Evolutionary conservation across 1,140 invertebrate genomes (phyloP), one percentile per base, ranked within the genome.

Genomic region (Diabrotica undecimpunctata): DNA sequence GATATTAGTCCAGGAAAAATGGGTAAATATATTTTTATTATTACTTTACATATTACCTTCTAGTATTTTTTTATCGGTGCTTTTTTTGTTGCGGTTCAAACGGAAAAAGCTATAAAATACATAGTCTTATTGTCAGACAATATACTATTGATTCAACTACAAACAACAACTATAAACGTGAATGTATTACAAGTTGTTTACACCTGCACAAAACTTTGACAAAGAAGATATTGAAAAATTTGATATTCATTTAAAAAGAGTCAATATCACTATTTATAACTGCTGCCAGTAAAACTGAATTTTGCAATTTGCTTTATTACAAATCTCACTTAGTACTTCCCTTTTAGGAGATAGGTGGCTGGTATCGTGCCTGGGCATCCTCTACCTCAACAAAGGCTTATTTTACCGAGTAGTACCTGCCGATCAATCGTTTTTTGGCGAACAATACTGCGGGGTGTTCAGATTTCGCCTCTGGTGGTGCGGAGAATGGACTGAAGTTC

Each of bases 401-500:
- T 97, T 99, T 79, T 94, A 96, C 79, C 84, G 94, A 55, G 96
- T 98, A 5, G 95, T 99, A 38, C 95, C 96, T 0, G 93, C 92
- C 1, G 95, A 98, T 77, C 97, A 99, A 79, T 85, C 86, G 11
- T 94, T 98, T 72, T 83, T 83, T 60, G 80, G 79, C 7, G 83
- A 85, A 54, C 82, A 84, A 10, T 90, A 93, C 74, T 83, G 84
- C 9, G 94, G 95, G 0, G 86, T 97, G 10, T 97, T 97, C 80
- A 87, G 93, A 69, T 99, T 99, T 82, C 87, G 93, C 0, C 79
- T 97, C 12, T 97, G 95, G 94, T 96, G 94, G 91, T 96, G 93
- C 72, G 95, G 95, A 0, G 89, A 96, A 77, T 97, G 95, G 97
- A 88, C 92, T 11, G 95, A 98, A 75, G 95, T 99, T 2, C 81